phyloP scores from a whole-genome alignment of 2,113 vertebrate genomes.

The Pteruthius melanotis region DNA sequence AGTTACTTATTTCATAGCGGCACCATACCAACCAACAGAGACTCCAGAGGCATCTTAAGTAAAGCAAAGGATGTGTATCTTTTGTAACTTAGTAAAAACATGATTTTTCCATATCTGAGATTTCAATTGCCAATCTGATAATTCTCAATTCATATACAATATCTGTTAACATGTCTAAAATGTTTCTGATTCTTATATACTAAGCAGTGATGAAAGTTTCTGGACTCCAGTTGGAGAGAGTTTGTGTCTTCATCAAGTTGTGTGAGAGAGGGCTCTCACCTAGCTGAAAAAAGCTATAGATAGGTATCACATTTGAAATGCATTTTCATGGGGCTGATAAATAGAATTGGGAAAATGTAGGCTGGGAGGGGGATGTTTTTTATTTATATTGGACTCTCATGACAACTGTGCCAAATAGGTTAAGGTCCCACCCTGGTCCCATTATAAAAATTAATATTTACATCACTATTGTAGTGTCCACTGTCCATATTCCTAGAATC shows the following conservation, averaged over 20 bases:
- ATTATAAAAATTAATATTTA: neutral
- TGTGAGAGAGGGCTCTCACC: neutral
- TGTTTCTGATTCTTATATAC: neutral
- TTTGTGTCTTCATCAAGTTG: neutral
- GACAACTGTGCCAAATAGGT: neutral
- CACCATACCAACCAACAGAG: neutral
- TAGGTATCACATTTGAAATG: neutral
- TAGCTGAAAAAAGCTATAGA: neutral
- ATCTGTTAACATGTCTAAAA: neutral
- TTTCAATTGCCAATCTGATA: neutral
- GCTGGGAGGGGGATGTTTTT: neutral
- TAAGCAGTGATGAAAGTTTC: neutral
- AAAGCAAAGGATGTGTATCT: neutral
- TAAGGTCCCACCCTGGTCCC: neutral
- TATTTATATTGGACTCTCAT: neutral
- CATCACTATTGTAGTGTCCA: accelerated
- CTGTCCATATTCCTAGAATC: neutral
- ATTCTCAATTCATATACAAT: neutral
- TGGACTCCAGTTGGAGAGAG: neutral
- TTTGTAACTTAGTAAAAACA: neutral
- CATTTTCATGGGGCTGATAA: neutral
- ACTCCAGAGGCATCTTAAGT: neutral
- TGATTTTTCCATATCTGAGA: neutral
- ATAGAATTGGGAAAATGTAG: neutral
- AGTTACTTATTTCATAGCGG: neutral